Base-by-base conservation (phyloP, 2,797 vertebrate species). In the Xiphorhynchus erythropygius region DNA sequence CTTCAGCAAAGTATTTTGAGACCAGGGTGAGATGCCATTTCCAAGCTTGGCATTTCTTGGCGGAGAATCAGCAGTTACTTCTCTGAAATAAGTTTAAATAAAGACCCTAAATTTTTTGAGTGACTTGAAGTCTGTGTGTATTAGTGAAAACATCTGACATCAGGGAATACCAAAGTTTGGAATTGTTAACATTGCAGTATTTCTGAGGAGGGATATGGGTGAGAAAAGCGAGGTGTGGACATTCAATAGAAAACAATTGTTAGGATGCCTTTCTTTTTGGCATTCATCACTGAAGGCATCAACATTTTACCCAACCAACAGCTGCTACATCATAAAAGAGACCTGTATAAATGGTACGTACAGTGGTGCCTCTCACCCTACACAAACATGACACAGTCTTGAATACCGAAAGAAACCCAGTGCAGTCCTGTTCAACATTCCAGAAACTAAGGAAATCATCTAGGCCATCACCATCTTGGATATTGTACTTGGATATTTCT, bases 41-140 rank as follows among this genome's bases (percentile, higher is more conserved):
- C 59, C 27, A 90, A 82, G 52, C 39, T 25, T 74, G 77, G 35
- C 42, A 63, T 57, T 90, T 62, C 47, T 89, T 90, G 70, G 39
- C 60, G 14, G 41, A 46, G 19, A 86, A 53, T 42, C 49, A 70
- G 35, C 17, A 44, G 42, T 73, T 81, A 33, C 15, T 89, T 94
- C 74, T 93, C 55, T 56, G 80, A 84, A 89, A 84, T 42, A 86
- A 62, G 32, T 76, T 93, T 81, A 75, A 90, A 88, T 57, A 78
- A 65, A 88, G 22, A 5, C 9, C 88, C 21, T 17, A 69, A 41
- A 19, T 32, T 78, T 62, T 87, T 62, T 39, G 18, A 71, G 59
- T 30, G 16, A 6, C 23, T 81, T 70, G 39, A 90, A 68, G 76
- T 50, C 53, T 46, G 7, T 60, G 7, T 57, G 15, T 64, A 15